Conservation (phyloP, 2,888 invertebrate species). For the Cheilosia grossa region DNA sequence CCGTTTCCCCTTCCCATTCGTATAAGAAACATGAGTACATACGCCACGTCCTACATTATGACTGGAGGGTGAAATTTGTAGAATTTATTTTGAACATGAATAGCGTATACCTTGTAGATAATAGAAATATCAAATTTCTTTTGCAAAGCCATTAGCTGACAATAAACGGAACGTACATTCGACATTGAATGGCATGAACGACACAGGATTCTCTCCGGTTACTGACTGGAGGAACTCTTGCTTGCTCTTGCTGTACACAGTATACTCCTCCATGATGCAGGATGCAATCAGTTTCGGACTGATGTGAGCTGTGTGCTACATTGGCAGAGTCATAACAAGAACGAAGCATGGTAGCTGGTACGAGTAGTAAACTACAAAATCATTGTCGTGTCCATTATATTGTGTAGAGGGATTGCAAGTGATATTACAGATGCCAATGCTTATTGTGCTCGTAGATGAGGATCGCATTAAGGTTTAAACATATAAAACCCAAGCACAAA, state of each 20-base stretch:
- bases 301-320: constrained; percentile 36
- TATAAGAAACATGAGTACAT: constrained; percentile 47
- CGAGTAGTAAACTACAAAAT: constrained; percentile 53
- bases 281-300: constrained; percentile 60
- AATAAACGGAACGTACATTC: constrained; percentile 72
- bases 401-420: constrained; percentile 45
- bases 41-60: constrained; percentile 1
- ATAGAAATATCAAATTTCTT: constrained; percentile 75
- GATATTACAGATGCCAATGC: constrained; percentile 68
- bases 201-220: constrained; percentile 65
- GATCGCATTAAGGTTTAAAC: constrained; percentile 66
- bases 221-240: constrained; percentile 31
- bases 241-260: background rate
- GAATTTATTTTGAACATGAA: constrained; percentile 69
- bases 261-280: constrained; percentile 18
- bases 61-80: constrained; percentile 61
- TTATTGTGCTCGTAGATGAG: constrained; percentile 51
- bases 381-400: constrained; percentile 32
- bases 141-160: constrained; percentile 72
- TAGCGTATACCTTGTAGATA: constrained; percentile 68
- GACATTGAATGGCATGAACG: constrained; percentile 74
- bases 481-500: constrained; percentile 52
- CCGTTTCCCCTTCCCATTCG: background rate
- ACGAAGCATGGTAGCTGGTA: background rate
- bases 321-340: constrained; percentile 24